Evolutionary conservation across 2,113 vertebrate species (phyloP).

Genomic region (Lagopus leucura): DNA sequence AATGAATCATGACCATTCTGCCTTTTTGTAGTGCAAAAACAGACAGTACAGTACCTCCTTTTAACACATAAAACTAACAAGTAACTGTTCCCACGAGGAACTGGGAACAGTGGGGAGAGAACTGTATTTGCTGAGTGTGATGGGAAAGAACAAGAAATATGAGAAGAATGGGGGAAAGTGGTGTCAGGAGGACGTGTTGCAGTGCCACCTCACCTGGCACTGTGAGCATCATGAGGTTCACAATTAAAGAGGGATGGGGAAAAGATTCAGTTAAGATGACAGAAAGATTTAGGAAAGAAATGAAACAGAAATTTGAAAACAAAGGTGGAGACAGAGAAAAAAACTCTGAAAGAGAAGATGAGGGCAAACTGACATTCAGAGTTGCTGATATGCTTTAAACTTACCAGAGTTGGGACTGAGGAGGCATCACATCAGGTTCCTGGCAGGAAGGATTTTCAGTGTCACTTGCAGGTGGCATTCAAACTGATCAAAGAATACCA

Average conservation of each 20-base stretch:
- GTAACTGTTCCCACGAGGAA: background rate
- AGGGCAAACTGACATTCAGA: background rate
- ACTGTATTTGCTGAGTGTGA: background rate
- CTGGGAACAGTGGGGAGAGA: background rate
- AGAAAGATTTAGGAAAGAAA: background rate
- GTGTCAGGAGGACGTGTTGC: background rate
- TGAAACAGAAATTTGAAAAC: slow-evolving; percentile 14
- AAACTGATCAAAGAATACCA: slow-evolving; percentile 1
- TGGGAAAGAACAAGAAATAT: background rate
- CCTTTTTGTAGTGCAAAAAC: background rate
- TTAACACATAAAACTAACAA: background rate
- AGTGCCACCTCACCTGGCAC: background rate
- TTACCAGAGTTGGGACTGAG: slow-evolving; percentile 23
- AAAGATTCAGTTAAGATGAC: background rate
- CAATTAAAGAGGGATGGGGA: background rate
- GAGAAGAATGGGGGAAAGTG: background rate
- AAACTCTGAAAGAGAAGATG: background rate
- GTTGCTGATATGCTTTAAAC: background rate
- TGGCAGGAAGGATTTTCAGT: background rate
- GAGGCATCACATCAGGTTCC: background rate
- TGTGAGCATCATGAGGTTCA: background rate
- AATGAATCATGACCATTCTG: background rate
- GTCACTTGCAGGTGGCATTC: background rate
- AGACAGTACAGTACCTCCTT: background rate
- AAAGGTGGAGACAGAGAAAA: background rate